phyloP scores from a whole-genome alignment of 2,888 invertebrate genomes.

The Caenorhabditis sp. region DNA sequence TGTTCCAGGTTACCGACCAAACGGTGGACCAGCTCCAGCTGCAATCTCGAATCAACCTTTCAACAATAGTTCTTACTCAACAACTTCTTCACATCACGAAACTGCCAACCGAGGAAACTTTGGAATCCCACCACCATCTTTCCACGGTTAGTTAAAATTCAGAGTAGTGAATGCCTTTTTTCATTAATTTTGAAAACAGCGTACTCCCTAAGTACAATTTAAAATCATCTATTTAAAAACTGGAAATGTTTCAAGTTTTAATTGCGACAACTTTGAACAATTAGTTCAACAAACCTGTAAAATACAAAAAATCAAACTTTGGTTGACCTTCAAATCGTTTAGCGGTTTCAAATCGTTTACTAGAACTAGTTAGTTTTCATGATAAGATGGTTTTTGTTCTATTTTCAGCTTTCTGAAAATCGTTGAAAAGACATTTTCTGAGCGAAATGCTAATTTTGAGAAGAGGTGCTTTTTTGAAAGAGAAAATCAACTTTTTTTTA shows the following conservation, averaged over 20 bases:
- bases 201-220: too few relatives aligned
- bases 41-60: conserved; percentile 51
- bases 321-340: not conserved
- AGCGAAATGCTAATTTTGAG: too few relatives aligned
- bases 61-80: conserved; percentile 29
- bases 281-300: not conserved
- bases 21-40: conserved; percentile 38
- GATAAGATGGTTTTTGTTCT: too few relatives aligned
- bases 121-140: conserved; percentile 46
- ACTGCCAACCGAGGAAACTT: conserved; percentile 33
- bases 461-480: too few relatives aligned
- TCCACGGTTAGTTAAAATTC: conserved; percentile 38
- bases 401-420: too few relatives aligned
- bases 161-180: not conserved
- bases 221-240: too few relatives aligned
- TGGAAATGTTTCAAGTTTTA: too few relatives aligned
- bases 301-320: not conserved
- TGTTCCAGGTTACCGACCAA: conserved; percentile 45
- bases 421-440: too few relatives aligned
- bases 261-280: too few relatives aligned
- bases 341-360: not conserved
- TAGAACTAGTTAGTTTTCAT: too few relatives aligned
- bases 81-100: conserved; percentile 42
- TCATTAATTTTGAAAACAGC: not conserved
- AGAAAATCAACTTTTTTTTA: too few relatives aligned